These are phyloP conservation scores for Luscinia megarhynchos DNA, from an alignment of 2,797 vertebrate genomes.

Conservation along the genomic window DNA sequence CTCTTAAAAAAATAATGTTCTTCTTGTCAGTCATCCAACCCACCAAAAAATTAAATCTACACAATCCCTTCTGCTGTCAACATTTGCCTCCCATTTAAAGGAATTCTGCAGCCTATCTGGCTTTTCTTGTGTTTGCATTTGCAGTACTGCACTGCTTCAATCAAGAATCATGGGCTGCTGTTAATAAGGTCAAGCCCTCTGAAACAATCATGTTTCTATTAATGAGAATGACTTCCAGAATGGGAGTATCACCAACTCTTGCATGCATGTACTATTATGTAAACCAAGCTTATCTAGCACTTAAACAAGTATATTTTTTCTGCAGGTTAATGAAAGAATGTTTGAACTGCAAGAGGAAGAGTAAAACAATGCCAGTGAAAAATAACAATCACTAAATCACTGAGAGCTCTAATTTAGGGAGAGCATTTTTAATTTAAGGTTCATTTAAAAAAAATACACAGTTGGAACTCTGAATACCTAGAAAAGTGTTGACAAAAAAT, in stretches of 20 bases:
- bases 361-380: not conserved
- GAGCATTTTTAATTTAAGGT: not conserved
- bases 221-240: not conserved
- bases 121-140: not conserved
- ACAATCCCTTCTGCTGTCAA: slow-evolving; percentile 20
- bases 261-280: not conserved
- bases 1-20: slow-evolving; percentile 52
- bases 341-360: not conserved
- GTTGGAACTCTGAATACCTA: not conserved
- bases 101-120: not conserved
- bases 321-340: not conserved
- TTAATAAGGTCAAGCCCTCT: not conserved
- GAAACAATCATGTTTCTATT: not conserved
- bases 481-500: not conserved
- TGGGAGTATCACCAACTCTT: not conserved
- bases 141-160: not conserved
- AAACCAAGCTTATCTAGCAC: not conserved
- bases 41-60: slow-evolving; percentile 42
- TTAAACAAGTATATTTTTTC: not conserved
- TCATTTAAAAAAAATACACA: not conserved
- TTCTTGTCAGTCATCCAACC: slow-evolving; percentile 40
- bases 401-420: not conserved
- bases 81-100: not conserved
- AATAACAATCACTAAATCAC: not conserved
- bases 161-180: not conserved